These are phyloP conservation scores for Setophaga petechia DNA, from an alignment of 2,113 vertebrate genomes.

Conservation along the genomic window DNA sequence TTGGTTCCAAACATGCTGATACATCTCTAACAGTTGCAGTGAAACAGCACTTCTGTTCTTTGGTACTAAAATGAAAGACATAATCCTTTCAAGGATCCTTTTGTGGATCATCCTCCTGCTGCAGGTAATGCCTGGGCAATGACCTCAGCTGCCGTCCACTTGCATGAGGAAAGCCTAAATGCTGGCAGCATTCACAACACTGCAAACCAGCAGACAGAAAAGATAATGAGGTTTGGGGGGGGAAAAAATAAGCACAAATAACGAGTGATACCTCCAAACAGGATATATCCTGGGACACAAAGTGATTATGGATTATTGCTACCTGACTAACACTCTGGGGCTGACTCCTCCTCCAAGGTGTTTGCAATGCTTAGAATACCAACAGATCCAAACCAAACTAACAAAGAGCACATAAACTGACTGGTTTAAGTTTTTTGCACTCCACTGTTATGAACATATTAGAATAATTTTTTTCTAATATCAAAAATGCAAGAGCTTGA, in stretches of 20 bases:
- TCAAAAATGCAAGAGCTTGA: not conserved
- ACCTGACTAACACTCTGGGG: not conserved
- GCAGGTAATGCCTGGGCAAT: not conserved
- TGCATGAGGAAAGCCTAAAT: not conserved
- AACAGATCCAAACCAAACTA: not conserved
- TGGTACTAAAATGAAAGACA: not conserved
- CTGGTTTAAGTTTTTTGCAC: not conserved
- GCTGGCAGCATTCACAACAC: not conserved
- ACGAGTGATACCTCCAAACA: not conserved
- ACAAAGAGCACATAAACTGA: not conserved
- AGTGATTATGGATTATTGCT: not conserved
- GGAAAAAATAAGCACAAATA: not conserved
- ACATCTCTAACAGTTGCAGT: not conserved
- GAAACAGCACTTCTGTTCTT: not conserved
- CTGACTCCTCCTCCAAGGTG: not conserved
- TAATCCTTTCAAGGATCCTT: not conserved
- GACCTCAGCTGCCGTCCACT: not conserved
- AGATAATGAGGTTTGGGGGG: not conserved
- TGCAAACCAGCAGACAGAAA: not conserved
- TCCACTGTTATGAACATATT: not conserved
- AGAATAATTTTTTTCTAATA: not conserved
- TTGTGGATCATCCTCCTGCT: not conserved
- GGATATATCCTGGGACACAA: not conserved
- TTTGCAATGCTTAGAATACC: not conserved
- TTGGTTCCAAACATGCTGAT: not conserved